Evolutionary conservation across 2,888 invertebrate genomes (phyloP).

Genomic region (Thymelicus lineola): DNA sequence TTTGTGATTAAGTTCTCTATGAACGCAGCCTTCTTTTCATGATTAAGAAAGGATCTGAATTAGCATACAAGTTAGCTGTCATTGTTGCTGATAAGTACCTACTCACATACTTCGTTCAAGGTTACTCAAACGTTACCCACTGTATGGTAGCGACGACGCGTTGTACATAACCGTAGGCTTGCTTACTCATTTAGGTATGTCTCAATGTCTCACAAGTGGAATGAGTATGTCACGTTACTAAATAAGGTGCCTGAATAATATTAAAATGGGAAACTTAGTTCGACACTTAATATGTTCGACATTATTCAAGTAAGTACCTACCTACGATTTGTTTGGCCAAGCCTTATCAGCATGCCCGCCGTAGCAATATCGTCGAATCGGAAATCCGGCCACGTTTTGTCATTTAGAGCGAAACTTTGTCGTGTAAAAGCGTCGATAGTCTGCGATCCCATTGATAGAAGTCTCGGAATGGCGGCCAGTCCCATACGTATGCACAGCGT

Average conservation of each 20-base stretch:
- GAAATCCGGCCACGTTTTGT: constrained; percentile 76
- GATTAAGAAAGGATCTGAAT: constrained; percentile 24
- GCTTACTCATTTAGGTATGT: constrained; percentile 28
- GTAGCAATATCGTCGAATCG: constrained; percentile 50
- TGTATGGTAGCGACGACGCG: constrained; percentile 21
- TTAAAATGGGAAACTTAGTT: constrained; percentile 18
- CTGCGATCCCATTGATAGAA: constrained; percentile 72
- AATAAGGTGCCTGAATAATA: constrained; percentile 16
- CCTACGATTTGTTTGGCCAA: constrained; percentile 6
- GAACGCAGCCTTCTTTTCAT: neutral
- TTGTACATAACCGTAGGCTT: constrained; percentile 27
- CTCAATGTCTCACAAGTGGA: neutral
- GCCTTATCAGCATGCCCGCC: constrained; percentile 20
- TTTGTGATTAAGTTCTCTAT: neutral
- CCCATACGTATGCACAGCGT: constrained; percentile 49
- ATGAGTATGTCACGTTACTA: constrained; percentile 9
- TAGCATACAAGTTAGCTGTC: constrained; percentile 31
- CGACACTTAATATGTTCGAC: constrained; percentile 12
- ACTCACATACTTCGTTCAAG: constrained; percentile 20
- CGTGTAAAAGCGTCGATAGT: constrained; percentile 69
- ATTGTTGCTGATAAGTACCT: constrained; percentile 30
- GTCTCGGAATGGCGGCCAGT: constrained; percentile 63
- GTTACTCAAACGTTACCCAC: constrained; percentile 7
- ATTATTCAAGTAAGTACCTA: constrained; percentile 33
- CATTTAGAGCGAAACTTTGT: constrained; percentile 76